Conservation (phyloP, 30 jellyfish, hydroid and myxozoan genomes). For the Turritopsis dohrnii region DNA sequence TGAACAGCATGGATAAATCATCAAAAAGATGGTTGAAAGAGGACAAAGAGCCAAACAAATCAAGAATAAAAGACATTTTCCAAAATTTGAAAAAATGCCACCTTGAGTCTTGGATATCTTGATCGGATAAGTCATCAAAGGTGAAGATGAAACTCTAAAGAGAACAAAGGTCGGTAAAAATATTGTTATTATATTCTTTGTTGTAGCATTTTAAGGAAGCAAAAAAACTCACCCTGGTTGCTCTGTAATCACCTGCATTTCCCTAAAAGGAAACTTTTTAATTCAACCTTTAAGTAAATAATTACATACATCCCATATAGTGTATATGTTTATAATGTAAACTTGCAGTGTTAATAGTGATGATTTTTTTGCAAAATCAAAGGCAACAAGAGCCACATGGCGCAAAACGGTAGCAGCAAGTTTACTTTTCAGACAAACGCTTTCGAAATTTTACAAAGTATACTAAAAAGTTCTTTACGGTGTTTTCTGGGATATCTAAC, state of each 20-base stretch:
- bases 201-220: neutral
- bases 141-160: neutral
- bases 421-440: too few species aligned
- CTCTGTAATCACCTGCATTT: constrained; percentile 7
- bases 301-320: neutral
- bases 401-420: too few species aligned
- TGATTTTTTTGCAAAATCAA: too few species aligned
- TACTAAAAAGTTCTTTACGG: too few species aligned
- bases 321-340: neutral
- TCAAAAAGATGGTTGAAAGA: neutral
- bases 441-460: too few species aligned
- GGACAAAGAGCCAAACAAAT: neutral
- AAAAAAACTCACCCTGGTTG: constrained; percentile 10
- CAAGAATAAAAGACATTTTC: neutral
- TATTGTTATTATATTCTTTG: neutral
- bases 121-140: neutral
- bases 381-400: too few species aligned
- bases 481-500: too few species aligned
- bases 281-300: neutral
- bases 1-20: constrained; percentile 6
- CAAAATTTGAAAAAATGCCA: neutral
- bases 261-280: neutral
- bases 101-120: neutral
- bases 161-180: neutral
- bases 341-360: too few species aligned